Conservation (phyloP, 2,113 vertebrate genomes). For the Callionymus lyra region DNA sequence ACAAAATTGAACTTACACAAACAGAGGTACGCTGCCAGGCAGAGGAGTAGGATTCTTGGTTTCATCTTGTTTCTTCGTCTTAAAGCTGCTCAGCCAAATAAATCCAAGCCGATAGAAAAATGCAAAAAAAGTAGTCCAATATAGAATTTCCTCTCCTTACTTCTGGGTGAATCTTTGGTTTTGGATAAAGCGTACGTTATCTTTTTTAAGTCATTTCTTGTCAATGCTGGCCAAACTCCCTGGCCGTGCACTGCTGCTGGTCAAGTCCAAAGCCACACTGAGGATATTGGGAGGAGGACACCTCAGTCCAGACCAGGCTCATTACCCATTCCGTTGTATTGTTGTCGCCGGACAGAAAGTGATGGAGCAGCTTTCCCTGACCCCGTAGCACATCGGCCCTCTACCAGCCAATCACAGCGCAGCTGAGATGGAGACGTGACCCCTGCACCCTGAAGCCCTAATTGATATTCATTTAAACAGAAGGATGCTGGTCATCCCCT, state of each 20-base stretch:
- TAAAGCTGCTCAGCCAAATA: slow-evolving; percentile 16
- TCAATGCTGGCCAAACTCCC: slow-evolving; percentile 22
- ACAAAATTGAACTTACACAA: slow-evolving; percentile 53
- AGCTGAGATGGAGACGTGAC: slow-evolving; percentile 5
- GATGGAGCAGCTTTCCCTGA: slow-evolving; percentile 18
- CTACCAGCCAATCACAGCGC: slow-evolving; percentile 34
- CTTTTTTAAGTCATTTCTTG: slow-evolving; percentile 38
- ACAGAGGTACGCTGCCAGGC: slow-evolving; percentile 33
- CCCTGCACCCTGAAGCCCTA: slow-evolving; percentile 10
- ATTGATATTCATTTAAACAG: slow-evolving; percentile 42
- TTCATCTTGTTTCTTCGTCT: slow-evolving; percentile 53
- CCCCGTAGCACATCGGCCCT: slow-evolving; percentile 28
- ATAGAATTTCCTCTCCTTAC: background rate
- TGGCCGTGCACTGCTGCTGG: slow-evolving; percentile 36
- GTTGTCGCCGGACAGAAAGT: slow-evolving; percentile 37
- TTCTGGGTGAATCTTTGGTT: slow-evolving; percentile 22
- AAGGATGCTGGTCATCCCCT: slow-evolving; percentile 13
- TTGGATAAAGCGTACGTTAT: slow-evolving; percentile 9
- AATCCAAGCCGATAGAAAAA: slow-evolving; percentile 6
- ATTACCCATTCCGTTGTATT: slow-evolving; percentile 57
- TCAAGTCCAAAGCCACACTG: slow-evolving; percentile 44
- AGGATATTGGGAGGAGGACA: slow-evolving; percentile 21
- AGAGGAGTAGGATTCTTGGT: slow-evolving; percentile 36
- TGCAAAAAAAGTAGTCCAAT: slow-evolving; percentile 20
- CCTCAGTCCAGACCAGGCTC: slow-evolving; percentile 26